These are phyloP conservation scores for Puma concolor DNA, from an alignment of 2,113 vertebrate species.

Conservation along the genomic window DNA sequence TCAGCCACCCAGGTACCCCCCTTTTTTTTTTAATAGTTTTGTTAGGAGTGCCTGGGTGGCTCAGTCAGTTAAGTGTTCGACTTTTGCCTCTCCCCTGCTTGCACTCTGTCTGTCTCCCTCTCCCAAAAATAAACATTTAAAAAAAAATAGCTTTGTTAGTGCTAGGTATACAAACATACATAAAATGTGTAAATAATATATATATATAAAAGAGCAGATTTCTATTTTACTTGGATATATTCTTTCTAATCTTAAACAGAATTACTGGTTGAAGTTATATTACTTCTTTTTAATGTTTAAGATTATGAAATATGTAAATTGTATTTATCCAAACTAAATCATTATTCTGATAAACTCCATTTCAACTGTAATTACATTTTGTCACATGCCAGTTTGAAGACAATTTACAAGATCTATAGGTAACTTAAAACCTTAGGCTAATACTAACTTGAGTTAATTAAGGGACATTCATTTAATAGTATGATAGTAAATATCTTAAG, in stretches of 20 bases:
- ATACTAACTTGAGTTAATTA: constrained; percentile 8
- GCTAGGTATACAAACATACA: background rate
- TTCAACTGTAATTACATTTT: constrained; percentile 1
- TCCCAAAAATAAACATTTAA: too few species aligned
- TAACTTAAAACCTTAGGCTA: background rate
- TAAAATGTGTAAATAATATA: background rate
- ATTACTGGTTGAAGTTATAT: background rate
- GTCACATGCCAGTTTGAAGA: background rate
- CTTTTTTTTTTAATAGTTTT: too few species aligned
- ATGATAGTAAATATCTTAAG: background rate
- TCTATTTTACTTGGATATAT: background rate
- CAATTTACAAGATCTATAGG: background rate
- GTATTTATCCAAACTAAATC: background rate
- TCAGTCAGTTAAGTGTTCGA: too few species aligned
- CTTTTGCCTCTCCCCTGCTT: too few species aligned
- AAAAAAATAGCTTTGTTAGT: background rate
- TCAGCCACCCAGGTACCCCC: too few species aligned
- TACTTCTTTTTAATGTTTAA: constrained; percentile 23
- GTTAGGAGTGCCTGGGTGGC: too few species aligned
- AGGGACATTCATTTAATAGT: background rate
- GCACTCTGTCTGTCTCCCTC: too few species aligned
- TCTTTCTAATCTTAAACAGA: background rate
- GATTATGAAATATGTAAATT: background rate
- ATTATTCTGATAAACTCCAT: constrained; percentile 10
- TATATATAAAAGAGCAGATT: background rate